phyloP scores from a whole-genome alignment of 2,888 invertebrate genomes.

The Agelastica alni region DNA sequence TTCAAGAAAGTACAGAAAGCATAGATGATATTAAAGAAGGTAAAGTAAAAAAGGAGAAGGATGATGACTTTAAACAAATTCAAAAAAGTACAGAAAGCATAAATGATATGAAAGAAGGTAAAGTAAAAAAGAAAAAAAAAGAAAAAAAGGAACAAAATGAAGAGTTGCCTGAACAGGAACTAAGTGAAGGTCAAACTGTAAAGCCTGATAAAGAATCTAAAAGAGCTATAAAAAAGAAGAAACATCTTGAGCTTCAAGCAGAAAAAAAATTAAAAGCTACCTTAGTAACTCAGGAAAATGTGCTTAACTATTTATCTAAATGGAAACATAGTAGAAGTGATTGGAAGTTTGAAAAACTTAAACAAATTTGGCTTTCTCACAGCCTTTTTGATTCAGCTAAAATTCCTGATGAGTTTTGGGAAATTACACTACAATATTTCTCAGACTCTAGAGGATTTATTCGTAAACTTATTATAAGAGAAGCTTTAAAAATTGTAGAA shows the following conservation, averaged over 20 bases:
- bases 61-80: neutral
- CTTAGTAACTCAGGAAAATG: constrained; percentile 64
- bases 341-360: constrained; percentile 82
- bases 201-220: constrained; percentile 63
- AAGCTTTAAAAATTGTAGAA: constrained; percentile 68
- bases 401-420: constrained; percentile 67
- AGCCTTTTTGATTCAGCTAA: constrained; percentile 67
- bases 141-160: too few species aligned
- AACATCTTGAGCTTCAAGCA: constrained; percentile 62
- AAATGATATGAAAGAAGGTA: constrained; percentile 1
- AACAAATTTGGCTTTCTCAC: constrained; percentile 76
- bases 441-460: constrained; percentile 71
- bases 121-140: too few species aligned
- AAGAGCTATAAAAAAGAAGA: constrained; percentile 68
- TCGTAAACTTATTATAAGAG: constrained; percentile 64
- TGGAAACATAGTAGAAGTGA: constrained; percentile 72
- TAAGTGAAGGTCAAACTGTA: too few species aligned
- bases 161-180: too few species aligned
- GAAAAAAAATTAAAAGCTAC: constrained; percentile 61
- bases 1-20: neutral
- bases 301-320: constrained; percentile 69
- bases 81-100: neutral
- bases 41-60: neutral
- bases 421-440: constrained; percentile 71
- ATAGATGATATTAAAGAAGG: neutral